Evolutionary conservation across 2,113 vertebrate species (phyloP).

Genomic region (Pterocles gutturalis): DNA sequence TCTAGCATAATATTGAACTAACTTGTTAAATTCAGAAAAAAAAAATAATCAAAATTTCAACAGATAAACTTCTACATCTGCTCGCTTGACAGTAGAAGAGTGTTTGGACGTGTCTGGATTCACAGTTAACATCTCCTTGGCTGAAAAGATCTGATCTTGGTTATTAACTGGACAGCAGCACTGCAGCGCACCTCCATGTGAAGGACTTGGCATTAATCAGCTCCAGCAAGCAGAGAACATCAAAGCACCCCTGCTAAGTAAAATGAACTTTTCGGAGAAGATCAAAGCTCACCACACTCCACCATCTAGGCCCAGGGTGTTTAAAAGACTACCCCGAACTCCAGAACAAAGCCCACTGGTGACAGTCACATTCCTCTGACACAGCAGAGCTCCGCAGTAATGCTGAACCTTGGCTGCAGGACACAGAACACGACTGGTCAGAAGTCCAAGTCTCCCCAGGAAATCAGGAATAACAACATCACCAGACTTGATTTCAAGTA

Average conservation of each 20-base stretch:
- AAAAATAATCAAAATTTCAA: neutral
- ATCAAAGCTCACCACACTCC: neutral
- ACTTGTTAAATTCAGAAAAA: neutral
- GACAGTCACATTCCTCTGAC: neutral
- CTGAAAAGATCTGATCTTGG: neutral
- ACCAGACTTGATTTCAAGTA: neutral
- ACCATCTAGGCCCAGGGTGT: neutral
- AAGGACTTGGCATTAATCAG: neutral
- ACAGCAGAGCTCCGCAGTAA: neutral
- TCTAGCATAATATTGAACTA: neutral
- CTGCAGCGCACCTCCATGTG: neutral
- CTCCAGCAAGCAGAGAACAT: neutral
- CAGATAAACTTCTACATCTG: neutral
- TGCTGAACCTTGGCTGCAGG: neutral
- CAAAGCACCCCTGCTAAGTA: neutral
- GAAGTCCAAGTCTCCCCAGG: neutral
- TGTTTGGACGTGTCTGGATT: neutral
- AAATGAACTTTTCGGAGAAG: neutral
- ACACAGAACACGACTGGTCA: neutral
- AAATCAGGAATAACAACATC: neutral
- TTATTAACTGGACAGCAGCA: neutral
- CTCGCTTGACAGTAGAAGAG: neutral
- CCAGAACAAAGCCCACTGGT: neutral
- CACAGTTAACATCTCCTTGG: neutral
- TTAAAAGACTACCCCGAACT: neutral